A percentile compares a stretch with the other conserved stretches of the same genome.
Conservation (phyloP, 2,888 invertebrate genomes). For the Fabriciana adippe region DNA sequence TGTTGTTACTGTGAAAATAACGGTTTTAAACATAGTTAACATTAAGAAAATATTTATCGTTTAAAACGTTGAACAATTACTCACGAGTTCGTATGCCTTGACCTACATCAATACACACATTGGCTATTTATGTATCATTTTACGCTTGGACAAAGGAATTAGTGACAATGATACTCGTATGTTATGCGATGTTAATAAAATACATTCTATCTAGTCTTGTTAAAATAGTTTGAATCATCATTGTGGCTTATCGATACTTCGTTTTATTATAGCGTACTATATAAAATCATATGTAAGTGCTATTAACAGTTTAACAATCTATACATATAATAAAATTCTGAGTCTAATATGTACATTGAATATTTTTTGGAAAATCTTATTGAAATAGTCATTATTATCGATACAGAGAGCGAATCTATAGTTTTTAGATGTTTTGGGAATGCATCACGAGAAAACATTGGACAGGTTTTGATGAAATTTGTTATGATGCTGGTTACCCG, state of each 20-base stretch:
- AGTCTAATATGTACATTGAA: too few species aligned
- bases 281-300: too few species aligned
- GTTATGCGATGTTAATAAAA: slow-evolving; percentile 21
- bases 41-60: slow-evolving; percentile 33
- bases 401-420: too few species aligned
- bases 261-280: too few species aligned
- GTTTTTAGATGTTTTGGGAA: too few species aligned
- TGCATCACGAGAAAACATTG: too few species aligned
- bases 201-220: slow-evolving; percentile 9
- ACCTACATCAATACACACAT: slow-evolving; percentile 44
- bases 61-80: slow-evolving; percentile 38
- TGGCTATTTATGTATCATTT: slow-evolving; percentile 41
- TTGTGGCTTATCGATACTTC: background rate
- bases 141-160: slow-evolving; percentile 41
- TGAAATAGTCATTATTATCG: too few species aligned
- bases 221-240: slow-evolving; percentile 26
- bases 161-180: slow-evolving; percentile 29
- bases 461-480: too few species aligned
- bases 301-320: too few species aligned
- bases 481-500: too few species aligned
- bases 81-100: slow-evolving; percentile 43
- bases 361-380: too few species aligned
- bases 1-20: background rate
- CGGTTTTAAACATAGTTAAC: slow-evolving; percentile 3
- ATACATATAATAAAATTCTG: too few species aligned